Percentiles rank a stretch among this genome's conserved stretches.
phyloP scores from a whole-genome alignment of 2,797 vertebrate species.

The Pangasius sanitwongsei region DNA sequence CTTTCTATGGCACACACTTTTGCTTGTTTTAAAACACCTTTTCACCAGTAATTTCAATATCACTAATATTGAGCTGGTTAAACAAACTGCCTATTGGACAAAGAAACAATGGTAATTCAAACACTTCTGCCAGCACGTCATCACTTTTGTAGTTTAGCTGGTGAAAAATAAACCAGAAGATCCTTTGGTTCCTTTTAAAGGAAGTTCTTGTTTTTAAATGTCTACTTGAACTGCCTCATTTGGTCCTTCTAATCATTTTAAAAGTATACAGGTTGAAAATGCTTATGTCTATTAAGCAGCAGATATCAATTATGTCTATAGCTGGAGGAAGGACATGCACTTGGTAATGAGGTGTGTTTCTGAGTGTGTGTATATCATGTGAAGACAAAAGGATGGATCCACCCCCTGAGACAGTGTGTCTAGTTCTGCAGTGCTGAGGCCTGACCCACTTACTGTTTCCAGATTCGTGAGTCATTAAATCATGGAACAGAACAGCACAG shows the following conservation, averaged over 20 bases:
- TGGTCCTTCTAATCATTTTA: background rate
- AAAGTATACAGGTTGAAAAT: background rate
- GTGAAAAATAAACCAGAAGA: background rate
- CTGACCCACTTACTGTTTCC: slow-evolving; percentile 58
- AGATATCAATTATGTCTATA: background rate
- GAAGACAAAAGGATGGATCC: slow-evolving; percentile 34
- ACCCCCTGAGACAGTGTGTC: slow-evolving; percentile 21
- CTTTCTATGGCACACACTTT: background rate
- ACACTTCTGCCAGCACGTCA: too few species aligned
- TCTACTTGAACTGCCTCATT: background rate
- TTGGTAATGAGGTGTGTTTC: background rate
- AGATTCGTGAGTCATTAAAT: slow-evolving; percentile 54
- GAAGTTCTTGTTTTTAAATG: background rate
- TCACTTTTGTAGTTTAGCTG: background rate
- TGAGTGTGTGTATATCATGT: slow-evolving; percentile 10
- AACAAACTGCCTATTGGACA: background rate
- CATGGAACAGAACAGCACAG: slow-evolving; percentile 22
- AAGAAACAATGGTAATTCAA: too few species aligned
- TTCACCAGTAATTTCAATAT: background rate
- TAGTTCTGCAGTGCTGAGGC: slow-evolving; percentile 41
- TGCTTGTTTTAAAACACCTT: background rate
- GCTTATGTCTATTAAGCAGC: background rate
- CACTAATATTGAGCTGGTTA: background rate
- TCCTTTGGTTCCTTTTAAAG: background rate
- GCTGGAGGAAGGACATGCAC: background rate